phyloP scores from a whole-genome alignment of 1,140 invertebrate species.

The Formica exsecta region DNA sequence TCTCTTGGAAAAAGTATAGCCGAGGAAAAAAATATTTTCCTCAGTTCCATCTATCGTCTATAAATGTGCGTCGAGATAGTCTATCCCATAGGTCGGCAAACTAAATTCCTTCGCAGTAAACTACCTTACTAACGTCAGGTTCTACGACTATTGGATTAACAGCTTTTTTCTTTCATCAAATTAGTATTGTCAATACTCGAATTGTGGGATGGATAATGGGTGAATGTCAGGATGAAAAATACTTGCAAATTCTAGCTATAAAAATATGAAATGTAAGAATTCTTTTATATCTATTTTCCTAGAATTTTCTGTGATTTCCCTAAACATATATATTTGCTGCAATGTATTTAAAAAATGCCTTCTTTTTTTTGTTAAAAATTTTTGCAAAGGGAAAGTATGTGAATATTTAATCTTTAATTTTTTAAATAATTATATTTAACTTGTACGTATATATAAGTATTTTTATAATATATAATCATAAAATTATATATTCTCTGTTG shows the following conservation, averaged over 20 bases:
- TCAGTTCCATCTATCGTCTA: constrained; percentile 67
- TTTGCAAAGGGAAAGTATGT: not conserved
- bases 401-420: not conserved
- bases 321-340: too few relatives aligned
- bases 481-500: not conserved
- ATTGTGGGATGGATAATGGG: too few relatives aligned
- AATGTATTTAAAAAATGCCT: too few relatives aligned
- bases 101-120: constrained; percentile 60
- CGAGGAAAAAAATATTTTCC: constrained; percentile 57
- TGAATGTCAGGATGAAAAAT: too few relatives aligned
- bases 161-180: not conserved
- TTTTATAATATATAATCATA: not conserved
- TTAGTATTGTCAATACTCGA: not conserved
- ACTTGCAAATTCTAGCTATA: too few relatives aligned
- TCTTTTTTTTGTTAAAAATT: not conserved
- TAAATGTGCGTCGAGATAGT: constrained; percentile 5
- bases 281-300: too few relatives aligned
- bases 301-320: too few relatives aligned
- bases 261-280: too few relatives aligned
- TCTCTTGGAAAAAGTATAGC: not conserved
- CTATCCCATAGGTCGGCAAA: constrained; percentile 59
- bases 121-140: constrained; percentile 76
- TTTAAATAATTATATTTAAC: not conserved
- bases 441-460: not conserved
- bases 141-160: not conserved